phyloP scores from a whole-genome alignment of 2,113 vertebrate species.

The Caracal caracal region DNA sequence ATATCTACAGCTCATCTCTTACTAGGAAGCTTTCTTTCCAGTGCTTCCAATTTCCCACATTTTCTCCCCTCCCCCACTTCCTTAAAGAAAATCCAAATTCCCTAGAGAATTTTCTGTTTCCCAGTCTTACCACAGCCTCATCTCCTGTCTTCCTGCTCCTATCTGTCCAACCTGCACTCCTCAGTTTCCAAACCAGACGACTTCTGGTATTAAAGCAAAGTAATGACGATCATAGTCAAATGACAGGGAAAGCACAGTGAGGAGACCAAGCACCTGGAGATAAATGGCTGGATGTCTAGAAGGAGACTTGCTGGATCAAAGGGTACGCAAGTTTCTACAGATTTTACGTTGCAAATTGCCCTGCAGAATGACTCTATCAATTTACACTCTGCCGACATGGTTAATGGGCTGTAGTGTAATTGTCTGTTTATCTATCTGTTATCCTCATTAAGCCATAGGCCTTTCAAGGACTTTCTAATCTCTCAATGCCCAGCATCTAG shows the following conservation, averaged over 20 bases:
- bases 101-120: not conserved
- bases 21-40: not conserved
- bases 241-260: not conserved
- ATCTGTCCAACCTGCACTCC: not conserved
- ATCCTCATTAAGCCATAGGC: conserved; percentile 66
- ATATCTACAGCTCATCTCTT: not conserved
- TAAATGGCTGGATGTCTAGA: conserved; percentile 41
- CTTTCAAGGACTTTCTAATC: conserved; percentile 70
- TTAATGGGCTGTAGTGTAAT: conserved; percentile 74
- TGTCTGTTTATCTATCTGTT: conserved; percentile 78
- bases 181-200: not conserved
- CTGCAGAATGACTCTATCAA: conserved; percentile 66
- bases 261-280: not conserved
- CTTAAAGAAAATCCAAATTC: not conserved
- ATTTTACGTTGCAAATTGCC: conserved; percentile 53
- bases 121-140: not conserved
- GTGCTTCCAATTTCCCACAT: not conserved
- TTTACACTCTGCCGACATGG: conserved; percentile 67
- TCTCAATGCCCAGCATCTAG: conserved; percentile 11
- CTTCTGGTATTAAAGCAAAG: not conserved
- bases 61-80: not conserved
- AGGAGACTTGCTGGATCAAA: conserved; percentile 63
- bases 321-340: conserved; percentile 40
- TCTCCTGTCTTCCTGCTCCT: not conserved
- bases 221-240: not conserved